Conservation (phyloP, 2,113 vertebrate species). For the Lutjanus erythropterus region DNA sequence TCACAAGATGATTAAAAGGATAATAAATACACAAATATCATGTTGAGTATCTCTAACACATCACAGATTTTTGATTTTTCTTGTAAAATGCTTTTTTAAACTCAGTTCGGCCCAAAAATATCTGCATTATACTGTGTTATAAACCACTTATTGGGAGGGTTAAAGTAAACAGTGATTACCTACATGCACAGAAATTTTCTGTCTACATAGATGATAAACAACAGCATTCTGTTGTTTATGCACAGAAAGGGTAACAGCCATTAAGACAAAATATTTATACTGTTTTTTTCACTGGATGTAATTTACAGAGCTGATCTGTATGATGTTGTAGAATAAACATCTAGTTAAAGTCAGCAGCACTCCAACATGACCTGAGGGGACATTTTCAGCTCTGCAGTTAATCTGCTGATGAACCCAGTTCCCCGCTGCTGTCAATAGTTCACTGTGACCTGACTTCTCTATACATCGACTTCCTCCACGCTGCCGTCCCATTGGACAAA, state of each 20-base stretch:
- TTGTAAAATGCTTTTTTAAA: too few species aligned
- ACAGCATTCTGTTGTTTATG: not conserved
- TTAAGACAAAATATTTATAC: not conserved
- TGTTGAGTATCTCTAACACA: too few species aligned
- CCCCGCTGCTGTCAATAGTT: conserved; percentile 36
- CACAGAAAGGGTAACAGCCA: not conserved
- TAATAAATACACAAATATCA: too few species aligned
- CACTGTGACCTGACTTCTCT: conserved; percentile 34
- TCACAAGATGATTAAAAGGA: too few species aligned
- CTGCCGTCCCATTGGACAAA: conserved; percentile 38
- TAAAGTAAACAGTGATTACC: not conserved
- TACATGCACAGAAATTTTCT: not conserved
- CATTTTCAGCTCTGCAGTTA: not conserved
- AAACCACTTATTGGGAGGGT: too few species aligned
- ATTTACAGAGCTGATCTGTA: not conserved
- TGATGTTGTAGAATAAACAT: not conserved
- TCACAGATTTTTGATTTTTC: too few species aligned
- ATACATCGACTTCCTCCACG: conserved; percentile 39
- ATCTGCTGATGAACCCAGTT: conserved; percentile 40
- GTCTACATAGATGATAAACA: not conserved
- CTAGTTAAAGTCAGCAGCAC: not conserved
- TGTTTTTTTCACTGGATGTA: not conserved
- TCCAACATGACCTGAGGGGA: not conserved
- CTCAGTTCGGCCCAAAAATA: too few species aligned
- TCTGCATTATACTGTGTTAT: too few species aligned